Conservation (phyloP, 30 jellyfish, hydroid and myxozoan genomes). For the Pelagia noctiluca region DNA sequence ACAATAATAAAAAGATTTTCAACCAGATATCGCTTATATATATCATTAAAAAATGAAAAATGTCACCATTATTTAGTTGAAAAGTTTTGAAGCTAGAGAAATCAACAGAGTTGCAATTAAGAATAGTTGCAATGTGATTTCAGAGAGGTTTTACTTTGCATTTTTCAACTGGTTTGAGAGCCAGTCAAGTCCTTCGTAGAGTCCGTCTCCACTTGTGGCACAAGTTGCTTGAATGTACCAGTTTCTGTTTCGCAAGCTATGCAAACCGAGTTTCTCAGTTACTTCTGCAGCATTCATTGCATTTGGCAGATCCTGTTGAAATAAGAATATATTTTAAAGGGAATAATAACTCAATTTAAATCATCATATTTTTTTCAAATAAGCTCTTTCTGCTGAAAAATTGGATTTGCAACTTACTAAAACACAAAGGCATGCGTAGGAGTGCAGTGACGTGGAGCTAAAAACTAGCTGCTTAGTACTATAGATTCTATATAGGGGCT, state of each 20-base stretch:
- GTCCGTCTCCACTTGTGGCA: slow-evolving; percentile 99
- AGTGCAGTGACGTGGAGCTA: no score
- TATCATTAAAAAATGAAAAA: not conserved
- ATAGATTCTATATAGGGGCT: no score
- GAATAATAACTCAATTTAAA: no score
- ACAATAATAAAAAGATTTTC: no score
- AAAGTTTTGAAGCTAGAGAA: not conserved
- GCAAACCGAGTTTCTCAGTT: slow-evolving; percentile 92
- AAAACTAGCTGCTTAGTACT: no score
- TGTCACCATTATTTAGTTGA: not conserved
- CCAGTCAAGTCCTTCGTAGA: slow-evolving; percentile 99
- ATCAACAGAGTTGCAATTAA: not conserved
- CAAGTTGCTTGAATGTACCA: slow-evolving; percentile 99
- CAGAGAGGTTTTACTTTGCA: slow-evolving; percentile 85
- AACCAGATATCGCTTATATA: no score
- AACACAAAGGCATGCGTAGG: no score
- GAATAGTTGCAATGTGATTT: not conserved
- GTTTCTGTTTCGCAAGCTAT: slow-evolving; percentile 73
- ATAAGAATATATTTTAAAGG: no score
- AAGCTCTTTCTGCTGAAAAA: no score
- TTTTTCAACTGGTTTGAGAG: slow-evolving; percentile 87
- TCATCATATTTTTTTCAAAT: no score
- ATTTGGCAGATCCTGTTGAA: slow-evolving; percentile 84
- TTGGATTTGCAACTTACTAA: no score
- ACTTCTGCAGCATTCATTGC: slow-evolving; percentile 96